Evolutionary conservation across 2,797 vertebrate species (phyloP), one percentile per base, ranked within the genome.

Genomic region (Onychomys arenicola): DNA sequence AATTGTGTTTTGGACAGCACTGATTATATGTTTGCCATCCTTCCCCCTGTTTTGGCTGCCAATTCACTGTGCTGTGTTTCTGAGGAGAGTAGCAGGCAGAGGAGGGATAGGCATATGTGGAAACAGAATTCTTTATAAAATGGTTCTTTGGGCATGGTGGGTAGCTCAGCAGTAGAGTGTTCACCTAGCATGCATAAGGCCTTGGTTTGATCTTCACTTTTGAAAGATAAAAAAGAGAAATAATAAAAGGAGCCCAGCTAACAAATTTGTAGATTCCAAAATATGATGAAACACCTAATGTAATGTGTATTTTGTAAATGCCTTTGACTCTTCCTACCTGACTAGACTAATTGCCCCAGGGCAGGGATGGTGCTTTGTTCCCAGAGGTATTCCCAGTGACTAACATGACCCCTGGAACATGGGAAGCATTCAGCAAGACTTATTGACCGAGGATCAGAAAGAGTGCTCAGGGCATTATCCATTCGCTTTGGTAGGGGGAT

Each of bases 301-400:
- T 82, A 93, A 84, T 57, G 55, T 27, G 8, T 55, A 52, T 61
- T 97, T 93, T 91, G 40, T 69, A 76, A 46, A 87, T 93, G 32
- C 59, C 52, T 87, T 92, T 95, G 90, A 94, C 89, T 96, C 57
- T 80, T 97, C 82, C 71, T 75, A 93, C 43, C 61, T 75, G 96
- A 92, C 91, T 92, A 94, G 95, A 91, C 94, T 55, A 37, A 63
- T 95, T 95, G 73, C 90, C 92, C 90, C 19, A 71, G 94, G 96
- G 65, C 91, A 95, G 86, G 29, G 71, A 90, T 90, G 95, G 37
- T 40, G 46, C 96, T 96, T 97, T 97, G 90, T 95, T 97, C 86
- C 57, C 86, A 95, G 89, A 87, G 88, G 55, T 81, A 90, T 95
- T 97, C 69, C 88, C 83, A 77, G 69, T 96, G 97, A 96, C 97